Percentiles rank a stretch among this genome's conserved stretches.
phyloP scores from a whole-genome alignment of 2,797 vertebrate genomes.

The Rhinella marina region DNA sequence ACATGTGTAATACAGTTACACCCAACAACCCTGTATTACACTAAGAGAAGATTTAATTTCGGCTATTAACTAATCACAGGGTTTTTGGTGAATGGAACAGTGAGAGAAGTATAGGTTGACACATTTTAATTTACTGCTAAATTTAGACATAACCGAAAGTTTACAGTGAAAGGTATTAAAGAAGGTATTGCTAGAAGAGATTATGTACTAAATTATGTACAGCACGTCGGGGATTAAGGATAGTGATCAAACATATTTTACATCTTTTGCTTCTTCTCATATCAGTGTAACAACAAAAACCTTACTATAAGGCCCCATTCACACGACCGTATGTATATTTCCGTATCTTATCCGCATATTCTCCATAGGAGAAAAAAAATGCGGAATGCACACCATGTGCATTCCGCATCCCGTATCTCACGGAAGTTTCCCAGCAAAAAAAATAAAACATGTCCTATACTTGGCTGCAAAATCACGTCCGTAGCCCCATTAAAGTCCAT shows the following conservation, averaged over 20 bases:
- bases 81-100: not conserved
- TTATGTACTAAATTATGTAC: slow-evolving; percentile 11
- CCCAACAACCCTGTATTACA: not conserved
- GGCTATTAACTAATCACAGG: slow-evolving; percentile 10
- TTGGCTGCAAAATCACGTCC: too few relatives aligned
- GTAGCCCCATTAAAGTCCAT: too few relatives aligned
- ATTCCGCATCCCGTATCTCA: too few relatives aligned
- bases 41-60: not conserved
- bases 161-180: not conserved
- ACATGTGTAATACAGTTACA: slow-evolving; percentile 14
- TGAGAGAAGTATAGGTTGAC: slow-evolving; percentile 5
- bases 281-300: not conserved
- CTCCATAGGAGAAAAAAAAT: too few relatives aligned
- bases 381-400: too few relatives aligned
- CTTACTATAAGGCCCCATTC: too few relatives aligned
- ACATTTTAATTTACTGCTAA: not conserved
- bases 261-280: not conserved
- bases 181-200: not conserved
- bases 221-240: not conserved
- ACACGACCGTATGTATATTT: too few relatives aligned
- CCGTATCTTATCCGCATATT: too few relatives aligned
- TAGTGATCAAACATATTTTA: not conserved
- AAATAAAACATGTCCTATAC: too few relatives aligned
- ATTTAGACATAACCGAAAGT: not conserved
- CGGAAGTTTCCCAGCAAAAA: too few relatives aligned